These are phyloP conservation scores for Polydrusus cervinus DNA, from an alignment of 2,888 invertebrate species.

Conservation along the genomic window DNA sequence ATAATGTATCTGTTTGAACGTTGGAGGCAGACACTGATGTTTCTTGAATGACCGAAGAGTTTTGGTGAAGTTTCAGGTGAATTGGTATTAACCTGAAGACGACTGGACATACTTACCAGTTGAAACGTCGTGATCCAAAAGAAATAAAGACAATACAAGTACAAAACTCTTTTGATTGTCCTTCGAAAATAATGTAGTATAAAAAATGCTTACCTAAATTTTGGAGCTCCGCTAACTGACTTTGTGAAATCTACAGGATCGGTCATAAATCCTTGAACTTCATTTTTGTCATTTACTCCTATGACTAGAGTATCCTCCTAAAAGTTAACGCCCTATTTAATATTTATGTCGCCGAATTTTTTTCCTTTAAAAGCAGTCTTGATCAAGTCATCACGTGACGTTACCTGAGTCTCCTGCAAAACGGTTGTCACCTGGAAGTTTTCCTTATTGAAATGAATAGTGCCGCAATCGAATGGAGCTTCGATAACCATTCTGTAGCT, in stretches of 20 bases:
- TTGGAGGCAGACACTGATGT: too few species aligned
- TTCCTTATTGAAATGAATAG: slow-evolving; percentile 62
- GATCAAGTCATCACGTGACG: too few species aligned
- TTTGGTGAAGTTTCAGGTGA: too few species aligned
- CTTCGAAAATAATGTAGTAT: too few species aligned
- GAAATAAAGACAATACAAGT: too few species aligned
- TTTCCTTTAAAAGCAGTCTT: neutral
- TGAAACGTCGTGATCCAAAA: too few species aligned
- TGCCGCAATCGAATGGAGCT: slow-evolving; percentile 66
- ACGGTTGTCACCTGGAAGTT: slow-evolving; percentile 60
- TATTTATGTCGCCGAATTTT: too few species aligned
- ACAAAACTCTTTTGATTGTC: too few species aligned
- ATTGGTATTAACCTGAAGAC: too few species aligned
- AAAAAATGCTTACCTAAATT: slow-evolving; percentile 75
- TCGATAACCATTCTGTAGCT: slow-evolving; percentile 65
- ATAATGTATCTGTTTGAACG: too few species aligned
- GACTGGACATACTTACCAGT: too few species aligned
- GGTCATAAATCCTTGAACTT: slow-evolving; percentile 73
- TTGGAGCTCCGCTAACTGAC: slow-evolving; percentile 77
- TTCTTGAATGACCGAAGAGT: too few species aligned
- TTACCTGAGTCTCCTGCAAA: slow-evolving; percentile 65
- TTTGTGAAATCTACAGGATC: slow-evolving; percentile 76
- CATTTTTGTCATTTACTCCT: slow-evolving; percentile 68
- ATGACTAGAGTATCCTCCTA: slow-evolving; percentile 70
- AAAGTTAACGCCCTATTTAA: slow-evolving; percentile 35